Evolutionary conservation across 2,888 invertebrate species (phyloP).

Genomic region (Pristionchus fissidentatus): DNA sequence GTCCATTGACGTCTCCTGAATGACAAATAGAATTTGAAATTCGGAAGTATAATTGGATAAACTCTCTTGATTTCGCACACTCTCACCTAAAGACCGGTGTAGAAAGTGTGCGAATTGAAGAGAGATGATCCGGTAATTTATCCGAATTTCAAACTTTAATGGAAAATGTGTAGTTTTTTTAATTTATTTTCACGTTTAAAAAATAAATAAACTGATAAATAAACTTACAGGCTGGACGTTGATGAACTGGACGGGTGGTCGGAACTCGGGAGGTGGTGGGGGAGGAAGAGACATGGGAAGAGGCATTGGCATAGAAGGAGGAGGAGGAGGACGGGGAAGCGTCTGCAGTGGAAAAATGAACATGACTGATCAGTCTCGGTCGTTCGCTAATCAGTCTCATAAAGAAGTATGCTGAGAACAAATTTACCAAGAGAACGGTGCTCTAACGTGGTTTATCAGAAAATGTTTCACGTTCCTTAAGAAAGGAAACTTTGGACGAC

Average conservation of each 20-base stretch:
- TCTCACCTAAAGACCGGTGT: too few relatives aligned
- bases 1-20: constrained; percentile 12
- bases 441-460: not conserved
- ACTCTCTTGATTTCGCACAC: too few relatives aligned
- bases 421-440: not conserved
- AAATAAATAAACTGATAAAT: too few relatives aligned
- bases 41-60: not conserved
- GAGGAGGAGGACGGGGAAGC: constrained; percentile 30
- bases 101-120: too few relatives aligned
- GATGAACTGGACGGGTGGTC: constrained; percentile 44
- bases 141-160: too few relatives aligned
- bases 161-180: too few relatives aligned
- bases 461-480: not conserved
- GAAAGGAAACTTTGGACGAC: not conserved
- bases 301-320: constrained; percentile 8
- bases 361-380: too few relatives aligned
- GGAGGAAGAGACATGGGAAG: constrained; percentile 29
- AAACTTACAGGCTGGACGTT: constrained; percentile 7
- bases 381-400: too few relatives aligned
- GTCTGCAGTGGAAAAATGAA: not conserved
- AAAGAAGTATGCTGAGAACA: not conserved
- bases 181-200: too few relatives aligned
- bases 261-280: constrained; percentile 45
- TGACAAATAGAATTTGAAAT: not conserved
- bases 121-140: too few relatives aligned